Percentiles rank a stretch among this genome's conserved stretches.
Conservation (phyloP, 2,888 invertebrate genomes). For the Hydroisotoma schaefferi region DNA sequence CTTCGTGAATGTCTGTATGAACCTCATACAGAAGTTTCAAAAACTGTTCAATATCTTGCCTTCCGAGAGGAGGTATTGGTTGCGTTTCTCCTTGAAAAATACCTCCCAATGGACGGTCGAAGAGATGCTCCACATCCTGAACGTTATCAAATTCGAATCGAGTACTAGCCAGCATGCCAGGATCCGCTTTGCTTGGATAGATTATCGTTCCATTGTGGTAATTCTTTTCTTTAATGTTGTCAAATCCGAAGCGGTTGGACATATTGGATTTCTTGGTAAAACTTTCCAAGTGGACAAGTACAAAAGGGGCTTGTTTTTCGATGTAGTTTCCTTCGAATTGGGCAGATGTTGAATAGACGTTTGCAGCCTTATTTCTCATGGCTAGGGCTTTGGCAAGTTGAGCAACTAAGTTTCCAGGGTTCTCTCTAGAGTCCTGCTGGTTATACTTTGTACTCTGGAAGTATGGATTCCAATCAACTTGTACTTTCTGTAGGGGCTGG, state of each 20-base stretch:
- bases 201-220: conserved; percentile 32
- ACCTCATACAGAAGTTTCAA: conserved; percentile 26
- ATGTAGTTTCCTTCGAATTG: not conserved
- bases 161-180: conserved; percentile 26
- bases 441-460: too few species aligned
- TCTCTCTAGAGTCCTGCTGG: conserved; percentile 17
- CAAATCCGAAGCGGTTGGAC: conserved; percentile 10
- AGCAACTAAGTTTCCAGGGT: conserved; percentile 18
- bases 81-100: conserved; percentile 8
- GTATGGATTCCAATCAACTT: too few species aligned
- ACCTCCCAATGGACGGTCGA: conserved; percentile 23
- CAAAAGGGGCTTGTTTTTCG: conserved; percentile 26
- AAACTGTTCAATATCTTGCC: conserved; percentile 24
- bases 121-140: conserved; percentile 20
- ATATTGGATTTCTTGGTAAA: conserved; percentile 25
- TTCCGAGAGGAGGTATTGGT: conserved; percentile 21
- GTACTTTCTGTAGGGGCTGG: conserved; percentile 4
- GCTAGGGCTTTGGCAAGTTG: conserved; percentile 30
- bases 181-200: conserved; percentile 22
- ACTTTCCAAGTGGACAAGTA: conserved; percentile 26
- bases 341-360: conserved; percentile 10
- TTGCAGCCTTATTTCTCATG: conserved; percentile 24
- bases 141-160: conserved; percentile 29
- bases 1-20: conserved; percentile 17
- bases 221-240: conserved; percentile 19